Percentiles rank a stretch among this genome's conserved stretches.
Conservation (phyloP, 2,888 invertebrate genomes). For the Ophion slaviceki region DNA sequence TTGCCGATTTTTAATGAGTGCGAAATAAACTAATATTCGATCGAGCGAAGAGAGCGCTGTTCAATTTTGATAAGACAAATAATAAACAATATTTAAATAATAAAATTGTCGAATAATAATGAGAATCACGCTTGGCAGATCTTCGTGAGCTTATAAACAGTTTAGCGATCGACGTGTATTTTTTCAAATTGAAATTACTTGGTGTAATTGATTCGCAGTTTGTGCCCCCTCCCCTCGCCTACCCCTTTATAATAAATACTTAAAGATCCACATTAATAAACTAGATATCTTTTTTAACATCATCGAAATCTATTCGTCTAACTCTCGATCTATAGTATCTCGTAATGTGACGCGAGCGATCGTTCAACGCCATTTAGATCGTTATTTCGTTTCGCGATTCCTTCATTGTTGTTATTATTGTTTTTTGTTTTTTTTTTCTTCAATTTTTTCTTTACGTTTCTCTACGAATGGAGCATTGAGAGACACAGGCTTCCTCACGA, state of each 20-base stretch:
- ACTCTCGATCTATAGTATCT: background rate
- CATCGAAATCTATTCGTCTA: background rate
- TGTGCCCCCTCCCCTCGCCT: background rate
- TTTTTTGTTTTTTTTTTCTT: constrained; percentile 1
- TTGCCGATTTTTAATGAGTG: no score
- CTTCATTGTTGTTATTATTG: background rate
- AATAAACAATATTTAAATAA: background rate
- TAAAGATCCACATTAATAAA: background rate
- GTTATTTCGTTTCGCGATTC: background rate
- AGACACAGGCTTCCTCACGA: constrained; percentile 13
- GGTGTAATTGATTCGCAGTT: constrained; percentile 6
- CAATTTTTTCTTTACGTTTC: constrained; percentile 12
- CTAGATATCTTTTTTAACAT: background rate
- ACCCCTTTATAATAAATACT: background rate
- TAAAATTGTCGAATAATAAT: background rate
- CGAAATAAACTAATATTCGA: background rate
- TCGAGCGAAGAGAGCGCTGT: background rate
- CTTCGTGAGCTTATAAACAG: constrained; percentile 2
- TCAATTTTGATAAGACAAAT: background rate
- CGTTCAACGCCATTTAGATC: background rate
- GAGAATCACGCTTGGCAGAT: constrained; percentile 23
- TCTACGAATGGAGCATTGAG: constrained; percentile 3
- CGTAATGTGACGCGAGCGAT: background rate
- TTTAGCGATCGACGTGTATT: background rate
- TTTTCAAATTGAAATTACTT: background rate